Evolutionary conservation across 2,797 vertebrate species (phyloP).

Genomic region (Coreius guichenoti): DNA sequence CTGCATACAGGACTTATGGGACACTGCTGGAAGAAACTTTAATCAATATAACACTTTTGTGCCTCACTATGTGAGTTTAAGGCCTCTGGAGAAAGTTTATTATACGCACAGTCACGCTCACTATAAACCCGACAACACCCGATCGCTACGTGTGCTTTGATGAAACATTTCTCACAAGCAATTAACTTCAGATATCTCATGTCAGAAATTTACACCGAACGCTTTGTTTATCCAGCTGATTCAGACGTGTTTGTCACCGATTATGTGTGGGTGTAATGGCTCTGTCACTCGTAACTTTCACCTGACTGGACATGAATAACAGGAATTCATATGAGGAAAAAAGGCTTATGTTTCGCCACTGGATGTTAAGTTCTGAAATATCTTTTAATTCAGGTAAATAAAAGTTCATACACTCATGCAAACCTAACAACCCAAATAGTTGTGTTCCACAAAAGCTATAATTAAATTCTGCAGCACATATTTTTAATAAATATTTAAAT

Average conservation of each 20-base stretch:
- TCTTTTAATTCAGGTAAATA: neutral
- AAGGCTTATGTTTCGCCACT: neutral
- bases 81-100: neutral
- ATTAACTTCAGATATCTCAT: constrained; percentile 10
- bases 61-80: neutral
- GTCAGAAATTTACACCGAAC: neutral
- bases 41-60: neutral
- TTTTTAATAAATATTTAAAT: neutral
- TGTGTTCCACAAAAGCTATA: neutral
- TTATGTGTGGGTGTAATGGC: neutral
- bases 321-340: neutral
- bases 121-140: neutral
- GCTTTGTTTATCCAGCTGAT: constrained; percentile 15
- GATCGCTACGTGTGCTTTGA: neutral
- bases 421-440: neutral
- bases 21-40: neutral
- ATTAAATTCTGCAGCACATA: neutral
- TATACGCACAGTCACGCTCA: neutral
- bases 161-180: neutral
- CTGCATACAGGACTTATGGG: neutral
- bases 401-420: neutral
- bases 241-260: neutral
- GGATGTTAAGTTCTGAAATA: neutral
- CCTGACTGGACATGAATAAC: neutral
- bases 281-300: constrained; percentile 9